Conservation (phyloP, 64 coral and sea anemone genomes). For the Stichodactyla helianthus region DNA sequence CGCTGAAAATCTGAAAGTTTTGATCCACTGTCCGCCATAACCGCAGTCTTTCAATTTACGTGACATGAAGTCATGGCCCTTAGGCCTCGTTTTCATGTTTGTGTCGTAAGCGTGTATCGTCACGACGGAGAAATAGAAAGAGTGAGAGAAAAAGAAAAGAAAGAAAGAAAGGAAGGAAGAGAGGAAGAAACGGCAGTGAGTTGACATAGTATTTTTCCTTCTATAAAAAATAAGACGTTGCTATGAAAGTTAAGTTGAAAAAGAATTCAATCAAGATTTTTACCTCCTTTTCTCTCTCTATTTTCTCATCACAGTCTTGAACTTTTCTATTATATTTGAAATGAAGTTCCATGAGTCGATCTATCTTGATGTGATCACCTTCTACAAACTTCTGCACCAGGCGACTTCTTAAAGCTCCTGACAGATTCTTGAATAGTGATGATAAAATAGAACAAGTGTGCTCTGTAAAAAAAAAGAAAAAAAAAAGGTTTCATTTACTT, state of each 20-base stretch:
- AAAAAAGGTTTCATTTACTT: not conserved
- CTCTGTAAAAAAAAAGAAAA: constrained; percentile 16
- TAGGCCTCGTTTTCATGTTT: too few relatives aligned
- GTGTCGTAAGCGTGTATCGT: too few relatives aligned
- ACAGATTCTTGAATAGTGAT: constrained; percentile 84
- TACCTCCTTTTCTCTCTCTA: constrained; percentile 92
- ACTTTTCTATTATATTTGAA: constrained; percentile 86
- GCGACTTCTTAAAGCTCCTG: constrained; percentile 64
- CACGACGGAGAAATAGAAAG: too few relatives aligned
- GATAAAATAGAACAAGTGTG: constrained; percentile 77
- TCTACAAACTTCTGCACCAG: constrained; percentile 99
- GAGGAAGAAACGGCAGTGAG: too few relatives aligned
- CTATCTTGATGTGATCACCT: constrained; percentile 90
- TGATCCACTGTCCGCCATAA: too few relatives aligned
- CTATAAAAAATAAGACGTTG: not conserved
- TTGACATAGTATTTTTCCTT: too few relatives aligned
- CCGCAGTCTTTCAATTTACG: too few relatives aligned
- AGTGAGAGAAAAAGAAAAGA: too few relatives aligned
- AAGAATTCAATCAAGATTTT: not conserved
- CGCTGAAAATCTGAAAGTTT: too few relatives aligned
- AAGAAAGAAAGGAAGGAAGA: too few relatives aligned
- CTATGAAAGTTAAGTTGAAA: too few relatives aligned
- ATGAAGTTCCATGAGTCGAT: constrained; percentile 93
- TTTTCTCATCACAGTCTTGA: constrained; percentile 86
- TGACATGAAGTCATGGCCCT: too few relatives aligned